These are phyloP conservation scores for Himalopsyche phryganea DNA, from an alignment of 1,140 invertebrate species.

Conservation along the genomic window DNA sequence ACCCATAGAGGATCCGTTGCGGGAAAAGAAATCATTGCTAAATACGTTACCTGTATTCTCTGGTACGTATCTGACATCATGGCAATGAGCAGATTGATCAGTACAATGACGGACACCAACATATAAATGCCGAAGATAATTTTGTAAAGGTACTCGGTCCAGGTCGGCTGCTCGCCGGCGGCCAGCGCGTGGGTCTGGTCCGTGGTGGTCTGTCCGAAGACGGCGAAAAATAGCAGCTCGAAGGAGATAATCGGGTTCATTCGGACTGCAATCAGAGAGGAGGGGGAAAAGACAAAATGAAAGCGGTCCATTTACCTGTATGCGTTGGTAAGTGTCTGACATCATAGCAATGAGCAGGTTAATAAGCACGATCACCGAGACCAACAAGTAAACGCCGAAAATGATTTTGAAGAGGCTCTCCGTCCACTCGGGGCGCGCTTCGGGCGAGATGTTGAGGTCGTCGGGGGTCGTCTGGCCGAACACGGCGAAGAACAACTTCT, in stretches of 20 bases:
- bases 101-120: conserved; percentile 96
- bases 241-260: conserved; percentile 88
- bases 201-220: conserved; percentile 95
- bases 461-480: conserved; percentile 93
- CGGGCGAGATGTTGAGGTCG: conserved; percentile 69
- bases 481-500: conserved; percentile 96
- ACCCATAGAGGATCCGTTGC: background rate
- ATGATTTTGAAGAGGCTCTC: conserved; percentile 79
- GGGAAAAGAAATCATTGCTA: background rate
- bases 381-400: conserved; percentile 96
- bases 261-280: conserved; percentile 71
- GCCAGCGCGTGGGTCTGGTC: conserved; percentile 64
- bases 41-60: conserved; percentile 78
- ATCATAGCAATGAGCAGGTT: conserved; percentile 99
- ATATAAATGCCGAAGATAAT: conserved; percentile 89
- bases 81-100: conserved; percentile 99
- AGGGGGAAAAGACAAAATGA: conserved; percentile 43
- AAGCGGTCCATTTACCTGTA: conserved; percentile 68
- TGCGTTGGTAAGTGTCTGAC: conserved; percentile 98
- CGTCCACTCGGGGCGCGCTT: conserved; percentile 67
- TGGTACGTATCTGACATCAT: conserved; percentile 99
- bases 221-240: conserved; percentile 97
- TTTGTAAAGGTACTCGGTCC: conserved; percentile 79
- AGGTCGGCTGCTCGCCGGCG: conserved; percentile 60
- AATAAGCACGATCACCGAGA: conserved; percentile 95